A percentile compares a stretch with the other conserved stretches of the same genome.
phyloP scores from a whole-genome alignment of 1,140 invertebrate species.

The Caerostris darwini region DNA sequence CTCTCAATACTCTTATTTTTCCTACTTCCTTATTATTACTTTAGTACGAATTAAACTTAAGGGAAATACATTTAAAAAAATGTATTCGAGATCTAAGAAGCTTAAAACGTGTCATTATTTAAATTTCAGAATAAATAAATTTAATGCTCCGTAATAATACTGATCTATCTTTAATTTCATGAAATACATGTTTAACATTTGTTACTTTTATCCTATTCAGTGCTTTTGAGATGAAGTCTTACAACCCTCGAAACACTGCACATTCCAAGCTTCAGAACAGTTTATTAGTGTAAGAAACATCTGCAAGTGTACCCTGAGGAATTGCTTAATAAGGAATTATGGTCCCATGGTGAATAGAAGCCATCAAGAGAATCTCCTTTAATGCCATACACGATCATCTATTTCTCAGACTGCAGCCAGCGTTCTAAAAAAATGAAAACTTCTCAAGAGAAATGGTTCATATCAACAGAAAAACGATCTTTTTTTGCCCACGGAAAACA shows the following conservation, averaged over 20 bases:
- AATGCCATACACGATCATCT: constrained; percentile 59
- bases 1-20: too few relatives aligned
- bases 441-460: constrained; percentile 10
- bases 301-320: constrained; percentile 63
- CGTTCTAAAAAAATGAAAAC: constrained; percentile 16
- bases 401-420: constrained; percentile 5
- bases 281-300: constrained; percentile 67
- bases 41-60: too few relatives aligned
- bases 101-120: too few relatives aligned
- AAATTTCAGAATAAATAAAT: not conserved
- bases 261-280: not conserved
- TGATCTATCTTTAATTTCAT: not conserved
- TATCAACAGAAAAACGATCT: constrained; percentile 43
- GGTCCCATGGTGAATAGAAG: constrained; percentile 19
- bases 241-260: not conserved
- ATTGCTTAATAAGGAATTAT: constrained; percentile 66
- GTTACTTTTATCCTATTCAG: not conserved
- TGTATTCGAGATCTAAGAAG: too few relatives aligned
- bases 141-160: too few relatives aligned
- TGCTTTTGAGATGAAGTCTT: not conserved
- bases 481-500: not conserved
- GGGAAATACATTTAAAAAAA: too few relatives aligned
- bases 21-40: too few relatives aligned
- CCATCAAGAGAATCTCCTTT: constrained; percentile 67
- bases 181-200: not conserved